Base-by-base conservation (phyloP, 2,888 invertebrate genomes). In the Polymixis lichenea region DNA sequence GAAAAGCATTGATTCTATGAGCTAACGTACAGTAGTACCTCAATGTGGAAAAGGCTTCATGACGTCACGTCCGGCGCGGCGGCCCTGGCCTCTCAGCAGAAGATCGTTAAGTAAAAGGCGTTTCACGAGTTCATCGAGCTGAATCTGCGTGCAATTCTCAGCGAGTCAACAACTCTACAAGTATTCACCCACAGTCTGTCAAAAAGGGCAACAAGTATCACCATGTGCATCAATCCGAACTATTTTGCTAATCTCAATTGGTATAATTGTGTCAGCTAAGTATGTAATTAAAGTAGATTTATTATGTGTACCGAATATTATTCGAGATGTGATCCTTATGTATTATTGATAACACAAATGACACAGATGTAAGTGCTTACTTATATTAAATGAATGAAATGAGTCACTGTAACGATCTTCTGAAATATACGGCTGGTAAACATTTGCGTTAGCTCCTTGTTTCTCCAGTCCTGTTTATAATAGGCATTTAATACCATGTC, bases 401-500 rank as follows among this genome's bases (percentile, higher is more conserved):
- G 43, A 46, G 43, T 11, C 43, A 46, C 43, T 46, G 43, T 46
- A 46, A 46, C 13, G 11, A 9, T 46, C 43, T 11, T 46, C 43
- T 11, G 43, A 13, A 46, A 46, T 46, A 9, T 46, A 46, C 11
- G 11, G 43, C 43, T 46, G 6, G 11, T 46, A 46, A 46, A 46
- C 43, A 13, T 46, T 46, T 46, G 43, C 9, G 43, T 46, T 46
- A 46, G 43, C 43, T 38, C 38, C 43, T 46, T 46, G 43, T 46
- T 46, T 9, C 43, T 46, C 11, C 11, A 46, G 43, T 46, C 43
- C 43, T 1, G 11, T 13, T 13, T 46, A 71, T 78, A 81, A 78
- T 84, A 80, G 81, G 84, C 75, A 78, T 65, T 86, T 66, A 62
- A 82, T 71, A 77, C 78, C 77, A 79, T 80, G 78, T 78, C 72